Percentiles rank a stretch among this genome's conserved stretches.
Conservation (phyloP, 2,888 invertebrate species). For the Amiota communis region DNA sequence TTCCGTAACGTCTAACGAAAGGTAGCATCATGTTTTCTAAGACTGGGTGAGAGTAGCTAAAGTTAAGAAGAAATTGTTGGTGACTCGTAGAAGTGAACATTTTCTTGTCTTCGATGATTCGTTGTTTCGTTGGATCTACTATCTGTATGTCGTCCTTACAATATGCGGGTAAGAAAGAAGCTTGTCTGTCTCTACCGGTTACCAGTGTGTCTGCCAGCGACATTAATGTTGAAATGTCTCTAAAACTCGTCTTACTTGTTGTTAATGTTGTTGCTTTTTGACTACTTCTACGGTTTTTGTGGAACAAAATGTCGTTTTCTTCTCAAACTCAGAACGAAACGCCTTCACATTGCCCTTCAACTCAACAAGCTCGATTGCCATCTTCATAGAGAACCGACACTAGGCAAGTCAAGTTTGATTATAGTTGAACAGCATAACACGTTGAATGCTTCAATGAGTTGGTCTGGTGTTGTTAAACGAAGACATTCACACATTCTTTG, state of each 20-base stretch:
- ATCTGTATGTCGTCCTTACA: background rate
- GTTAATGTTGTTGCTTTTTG: slow-evolving; percentile 10
- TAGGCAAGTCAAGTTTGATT: slow-evolving; percentile 64
- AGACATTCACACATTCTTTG: too few species aligned
- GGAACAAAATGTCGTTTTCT: slow-evolving; percentile 8
- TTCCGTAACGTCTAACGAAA: slow-evolving; percentile 65
- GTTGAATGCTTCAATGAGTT: slow-evolving; percentile 45
- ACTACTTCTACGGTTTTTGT: slow-evolving; percentile 3
- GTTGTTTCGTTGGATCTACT: background rate
- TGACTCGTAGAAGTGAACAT: slow-evolving; percentile 12
- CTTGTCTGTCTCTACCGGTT: slow-evolving; percentile 48
- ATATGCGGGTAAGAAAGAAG: background rate
- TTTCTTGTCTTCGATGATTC: slow-evolving; percentile 21
- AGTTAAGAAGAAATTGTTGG: slow-evolving; percentile 20
- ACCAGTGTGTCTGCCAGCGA: slow-evolving; percentile 59
- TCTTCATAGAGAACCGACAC: slow-evolving; percentile 17
- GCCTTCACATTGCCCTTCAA: too few species aligned
- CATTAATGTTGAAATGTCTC: slow-evolving; percentile 62
- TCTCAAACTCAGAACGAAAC: background rate
- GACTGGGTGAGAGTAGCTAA: slow-evolving; percentile 43
- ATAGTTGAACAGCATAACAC: slow-evolving; percentile 61
- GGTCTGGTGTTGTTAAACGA: background rate
- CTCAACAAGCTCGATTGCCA: too few species aligned
- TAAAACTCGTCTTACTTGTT: background rate
- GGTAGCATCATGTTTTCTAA: slow-evolving; percentile 34